Percentiles rank a stretch among this genome's conserved stretches.
Conservation (phyloP, 2,888 invertebrate genomes). For the Meta bourneti region DNA sequence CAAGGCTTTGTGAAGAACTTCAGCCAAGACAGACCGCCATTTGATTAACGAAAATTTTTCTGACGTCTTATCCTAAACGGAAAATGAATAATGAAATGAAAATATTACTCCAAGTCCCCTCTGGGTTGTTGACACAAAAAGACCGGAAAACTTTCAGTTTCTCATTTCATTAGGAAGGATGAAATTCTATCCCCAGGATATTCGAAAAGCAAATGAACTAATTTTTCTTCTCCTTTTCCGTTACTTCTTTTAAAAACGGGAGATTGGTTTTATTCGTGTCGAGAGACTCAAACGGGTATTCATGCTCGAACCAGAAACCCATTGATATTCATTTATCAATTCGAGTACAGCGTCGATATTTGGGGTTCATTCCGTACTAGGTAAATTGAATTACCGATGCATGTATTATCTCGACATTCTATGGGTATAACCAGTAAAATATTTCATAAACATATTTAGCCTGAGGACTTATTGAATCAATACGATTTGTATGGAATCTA, state of each 20-base stretch:
- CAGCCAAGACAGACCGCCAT: constrained; percentile 5
- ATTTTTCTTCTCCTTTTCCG: not conserved
- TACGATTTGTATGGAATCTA: no score
- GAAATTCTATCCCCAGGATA: constrained; percentile 35
- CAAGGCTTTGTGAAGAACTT: not conserved
- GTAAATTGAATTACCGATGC: no score
- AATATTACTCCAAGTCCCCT: constrained; percentile 56
- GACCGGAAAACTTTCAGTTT: constrained; percentile 41
- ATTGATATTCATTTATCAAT: no score
- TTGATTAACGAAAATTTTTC: constrained; percentile 63
- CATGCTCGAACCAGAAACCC: no score
- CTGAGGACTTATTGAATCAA: no score
- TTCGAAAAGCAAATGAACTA: constrained; percentile 45
- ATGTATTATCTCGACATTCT: no score
- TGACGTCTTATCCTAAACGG: constrained; percentile 21
- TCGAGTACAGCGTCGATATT: no score
- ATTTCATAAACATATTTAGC: no score
- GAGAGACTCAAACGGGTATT: not conserved
- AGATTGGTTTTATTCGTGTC: constrained; percentile 9
- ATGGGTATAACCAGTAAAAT: no score
- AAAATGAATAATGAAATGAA: constrained; percentile 72
- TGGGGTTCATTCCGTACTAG: no score
- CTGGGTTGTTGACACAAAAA: constrained; percentile 62
- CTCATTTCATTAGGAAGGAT: constrained; percentile 46
- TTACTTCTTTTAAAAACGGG: not conserved